These are phyloP conservation scores for Steinernema scapterisci DNA, from an alignment of 2,888 invertebrate species.

Conservation along the genomic window DNA sequence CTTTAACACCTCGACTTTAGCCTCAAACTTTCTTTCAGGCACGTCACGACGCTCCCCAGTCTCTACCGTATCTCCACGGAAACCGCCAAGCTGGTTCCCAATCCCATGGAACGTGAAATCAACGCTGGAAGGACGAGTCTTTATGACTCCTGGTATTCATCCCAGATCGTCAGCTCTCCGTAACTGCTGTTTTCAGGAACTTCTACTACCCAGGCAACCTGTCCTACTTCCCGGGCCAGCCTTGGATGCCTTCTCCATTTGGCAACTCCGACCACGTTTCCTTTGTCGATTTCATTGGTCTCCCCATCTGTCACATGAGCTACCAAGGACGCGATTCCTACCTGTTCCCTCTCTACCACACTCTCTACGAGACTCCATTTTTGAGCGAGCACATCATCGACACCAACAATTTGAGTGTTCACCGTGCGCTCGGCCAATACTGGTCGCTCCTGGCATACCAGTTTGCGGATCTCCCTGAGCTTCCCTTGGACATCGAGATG, in stretches of 20 bases:
- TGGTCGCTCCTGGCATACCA: conserved; percentile 68
- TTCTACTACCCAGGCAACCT: conserved; percentile 33
- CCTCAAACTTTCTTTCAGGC: conserved; percentile 41
- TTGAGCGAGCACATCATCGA: conserved; percentile 64
- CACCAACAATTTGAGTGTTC: conserved; percentile 60
- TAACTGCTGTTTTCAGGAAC: conserved; percentile 35
- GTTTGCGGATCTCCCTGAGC: conserved; percentile 67
- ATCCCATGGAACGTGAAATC: conserved; percentile 53
- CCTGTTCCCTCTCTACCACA: conserved; percentile 65
- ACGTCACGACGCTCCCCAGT: conserved; percentile 65
- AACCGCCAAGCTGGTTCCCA: conserved; percentile 67
- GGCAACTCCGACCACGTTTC: conserved; percentile 70
- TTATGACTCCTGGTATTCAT: conserved; percentile 58
- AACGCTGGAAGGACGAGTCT: conserved; percentile 50
- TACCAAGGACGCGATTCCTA: conserved; percentile 51
- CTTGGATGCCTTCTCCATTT: conserved; percentile 62
- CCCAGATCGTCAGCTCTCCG: no score
- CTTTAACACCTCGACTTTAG: not conserved
- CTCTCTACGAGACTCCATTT: conserved; percentile 65
- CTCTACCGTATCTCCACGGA: conserved; percentile 67
- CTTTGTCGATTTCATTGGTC: conserved; percentile 69
- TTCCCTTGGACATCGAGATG: not conserved
- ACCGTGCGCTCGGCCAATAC: conserved; percentile 67
- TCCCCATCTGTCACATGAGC: conserved; percentile 70
- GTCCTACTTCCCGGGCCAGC: conserved; percentile 37